Evolutionary conservation across 2,888 invertebrate species (phyloP), one percentile per base, ranked within the genome.

Genomic region (Agrenia bidenticulata): DNA sequence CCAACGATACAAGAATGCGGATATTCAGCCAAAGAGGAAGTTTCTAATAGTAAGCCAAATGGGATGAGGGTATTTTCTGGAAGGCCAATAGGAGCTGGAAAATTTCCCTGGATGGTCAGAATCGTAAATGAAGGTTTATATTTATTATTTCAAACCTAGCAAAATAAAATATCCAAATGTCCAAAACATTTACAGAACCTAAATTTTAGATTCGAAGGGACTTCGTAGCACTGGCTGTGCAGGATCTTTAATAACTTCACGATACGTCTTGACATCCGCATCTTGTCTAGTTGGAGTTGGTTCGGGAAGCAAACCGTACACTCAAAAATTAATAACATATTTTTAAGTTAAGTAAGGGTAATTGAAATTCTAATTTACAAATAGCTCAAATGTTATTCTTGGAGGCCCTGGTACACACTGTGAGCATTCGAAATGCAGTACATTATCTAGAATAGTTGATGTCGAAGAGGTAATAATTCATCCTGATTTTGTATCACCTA

Each of bases 1-100:
- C 61, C 70, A 2, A 41, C 66, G 9, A 49, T 55, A 5, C 59
- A 59, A 4, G 62, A 71, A 32, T 71, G 70, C 50, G 70, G 70
- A 26, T 55, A 27, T 32, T 15, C 19, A 17, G 55, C 15, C 2
- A 55, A 55, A 19, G 55, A 55, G 4, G 55, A 55, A 4, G 13
- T 2, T 24, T 5, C 32, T 32, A 32, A 17, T 23, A 11, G 32
- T 4, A 32, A 45, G n/a, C 2, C 15, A 5, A 17, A 32, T 24
- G 37, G n/a, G 17, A 27, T n/a, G n/a, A 55, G 17, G 17, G 7
- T 55, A 5, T 55, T 55, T 55, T 7, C 26, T 32, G 11, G 23
- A 2, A 55, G 26, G 17, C 17, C 32, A 32, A 26, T 2, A 4
- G 15, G 15, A 19, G 4, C 45, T 17, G 23, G 24, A 51, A 55